These are phyloP conservation scores for Babyrousa celebensis DNA, from an alignment of 2,797 vertebrate species.

Conservation along the genomic window DNA sequence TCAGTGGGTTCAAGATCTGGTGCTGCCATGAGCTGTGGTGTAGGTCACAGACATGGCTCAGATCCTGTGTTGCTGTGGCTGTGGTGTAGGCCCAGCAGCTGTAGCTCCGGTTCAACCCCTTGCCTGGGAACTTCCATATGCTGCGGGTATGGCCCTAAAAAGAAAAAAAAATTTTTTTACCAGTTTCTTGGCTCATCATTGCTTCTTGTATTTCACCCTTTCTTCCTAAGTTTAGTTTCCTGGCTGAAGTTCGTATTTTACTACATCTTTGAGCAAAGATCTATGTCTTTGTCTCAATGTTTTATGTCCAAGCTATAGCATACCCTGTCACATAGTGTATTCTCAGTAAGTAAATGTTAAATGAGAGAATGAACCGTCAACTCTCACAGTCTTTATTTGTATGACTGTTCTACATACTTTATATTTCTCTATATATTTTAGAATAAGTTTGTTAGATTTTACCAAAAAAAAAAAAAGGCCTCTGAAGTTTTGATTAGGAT, in stretches of 20 bases:
- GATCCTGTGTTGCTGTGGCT: no score
- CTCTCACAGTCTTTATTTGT: neutral
- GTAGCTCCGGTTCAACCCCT: no score
- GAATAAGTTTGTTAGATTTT: slow-evolving; percentile 18
- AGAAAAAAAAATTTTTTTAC: neutral
- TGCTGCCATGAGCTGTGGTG: no score
- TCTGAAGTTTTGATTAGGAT: slow-evolving; percentile 15
- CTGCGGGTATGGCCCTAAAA: no score
- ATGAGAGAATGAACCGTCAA: slow-evolving; percentile 8
- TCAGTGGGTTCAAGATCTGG: no score
- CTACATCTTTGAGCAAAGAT: neutral
- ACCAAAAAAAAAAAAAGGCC: neutral
- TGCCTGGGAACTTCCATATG: no score
- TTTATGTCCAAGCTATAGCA: neutral
- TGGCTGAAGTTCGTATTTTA: neutral
- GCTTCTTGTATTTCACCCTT: neutral
- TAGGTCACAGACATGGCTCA: no score
- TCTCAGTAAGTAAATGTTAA: slow-evolving; percentile 9
- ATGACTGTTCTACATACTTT: neutral
- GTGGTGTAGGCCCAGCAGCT: no score
- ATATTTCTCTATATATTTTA: slow-evolving; percentile 8
- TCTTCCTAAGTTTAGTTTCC: slow-evolving; percentile 11
- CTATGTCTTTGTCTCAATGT: neutral
- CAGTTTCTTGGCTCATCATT: neutral
- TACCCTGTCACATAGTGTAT: neutral